Conservation (phyloP, 2,113 vertebrate species). For the Channa argus region DNA sequence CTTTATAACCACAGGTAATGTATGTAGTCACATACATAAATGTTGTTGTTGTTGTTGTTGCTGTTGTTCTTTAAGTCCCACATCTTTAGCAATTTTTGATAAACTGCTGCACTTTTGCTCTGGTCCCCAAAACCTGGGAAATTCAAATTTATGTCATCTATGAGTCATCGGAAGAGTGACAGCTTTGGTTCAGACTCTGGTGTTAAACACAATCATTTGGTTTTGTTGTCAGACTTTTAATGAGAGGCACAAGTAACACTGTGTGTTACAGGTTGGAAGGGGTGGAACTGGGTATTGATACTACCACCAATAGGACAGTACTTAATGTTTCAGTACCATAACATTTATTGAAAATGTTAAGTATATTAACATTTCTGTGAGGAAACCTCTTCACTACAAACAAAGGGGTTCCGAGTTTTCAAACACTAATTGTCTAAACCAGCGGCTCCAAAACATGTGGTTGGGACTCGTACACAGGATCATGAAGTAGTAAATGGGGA, state of each 20-base stretch:
- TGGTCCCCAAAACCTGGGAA: conserved; percentile 1
- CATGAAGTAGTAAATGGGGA: background rate
- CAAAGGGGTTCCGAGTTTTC: background rate
- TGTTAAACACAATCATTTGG: background rate
- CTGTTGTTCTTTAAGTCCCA: conserved; percentile 4
- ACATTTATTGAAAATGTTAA: background rate
- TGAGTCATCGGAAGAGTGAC: background rate
- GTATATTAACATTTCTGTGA: too few relatives aligned
- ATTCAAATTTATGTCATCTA: background rate
- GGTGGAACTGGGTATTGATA: conserved; percentile 23
- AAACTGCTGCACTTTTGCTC: conserved; percentile 39
- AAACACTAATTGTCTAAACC: background rate
- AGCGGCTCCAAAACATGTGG: background rate
- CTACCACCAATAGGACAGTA: background rate
- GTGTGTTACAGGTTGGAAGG: background rate
- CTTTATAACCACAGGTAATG: conserved; percentile 55
- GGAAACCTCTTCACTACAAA: too few relatives aligned
- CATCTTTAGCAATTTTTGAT: conserved; percentile 47
- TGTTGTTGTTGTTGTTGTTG: conserved; percentile 14
- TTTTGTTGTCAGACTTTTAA: background rate
- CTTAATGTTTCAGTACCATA: background rate
- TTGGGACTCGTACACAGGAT: background rate
- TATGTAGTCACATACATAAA: conserved; percentile 26
- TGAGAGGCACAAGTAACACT: background rate
- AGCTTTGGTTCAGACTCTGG: background rate